Conservation (phyloP, 2,797 vertebrate genomes). For the Anguilla marmorata region DNA sequence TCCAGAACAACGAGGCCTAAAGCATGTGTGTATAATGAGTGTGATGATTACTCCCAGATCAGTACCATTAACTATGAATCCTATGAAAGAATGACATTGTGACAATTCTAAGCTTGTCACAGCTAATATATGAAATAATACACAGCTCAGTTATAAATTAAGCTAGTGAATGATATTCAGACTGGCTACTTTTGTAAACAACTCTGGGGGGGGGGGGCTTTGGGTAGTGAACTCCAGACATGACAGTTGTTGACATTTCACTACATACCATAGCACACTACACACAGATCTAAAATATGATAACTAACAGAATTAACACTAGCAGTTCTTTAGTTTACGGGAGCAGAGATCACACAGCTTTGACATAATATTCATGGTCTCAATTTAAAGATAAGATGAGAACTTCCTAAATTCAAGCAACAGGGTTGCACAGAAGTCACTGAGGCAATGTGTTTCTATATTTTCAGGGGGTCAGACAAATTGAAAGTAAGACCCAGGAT, state of each 20-base stretch:
- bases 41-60: neutral
- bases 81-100: neutral
- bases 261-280: neutral
- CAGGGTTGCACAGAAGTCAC: neutral
- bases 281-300: neutral
- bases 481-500: constrained; percentile 9
- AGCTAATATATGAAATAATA: neutral
- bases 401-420: neutral
- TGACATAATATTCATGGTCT: neutral
- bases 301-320: neutral
- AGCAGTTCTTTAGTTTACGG: neutral
- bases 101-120: too few species aligned
- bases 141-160: neutral
- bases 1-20: neutral
- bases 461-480: neutral
- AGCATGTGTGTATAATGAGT: neutral
- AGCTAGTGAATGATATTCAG: neutral
- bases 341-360: neutral
- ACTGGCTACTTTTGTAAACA: neutral
- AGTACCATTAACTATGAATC: neutral
- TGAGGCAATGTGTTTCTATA: neutral
- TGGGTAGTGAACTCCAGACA: too few species aligned
- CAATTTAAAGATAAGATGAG: neutral
- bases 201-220: too few species aligned
- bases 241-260: too few species aligned